Conservation (phyloP, 2,797 vertebrate genomes). For the Sebastes kiyomatsui region DNA sequence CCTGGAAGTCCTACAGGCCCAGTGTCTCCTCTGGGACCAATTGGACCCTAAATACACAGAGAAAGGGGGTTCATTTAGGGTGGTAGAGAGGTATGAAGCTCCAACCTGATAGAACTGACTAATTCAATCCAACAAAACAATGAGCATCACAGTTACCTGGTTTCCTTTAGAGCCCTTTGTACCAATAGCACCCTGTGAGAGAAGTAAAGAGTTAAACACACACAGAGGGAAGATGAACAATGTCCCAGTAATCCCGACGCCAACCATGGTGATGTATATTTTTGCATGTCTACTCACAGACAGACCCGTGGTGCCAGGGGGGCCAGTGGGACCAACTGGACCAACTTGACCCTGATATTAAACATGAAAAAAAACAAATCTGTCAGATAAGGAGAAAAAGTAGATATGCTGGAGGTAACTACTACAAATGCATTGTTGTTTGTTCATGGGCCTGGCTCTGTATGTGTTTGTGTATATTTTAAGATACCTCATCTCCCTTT, state of each 20-base stretch:
- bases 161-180: conserved; percentile 83
- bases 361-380: not conserved
- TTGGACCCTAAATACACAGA: conserved; percentile 85
- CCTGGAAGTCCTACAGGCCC: conserved; percentile 92
- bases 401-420: not conserved
- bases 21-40: conserved; percentile 91
- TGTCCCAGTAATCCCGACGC: not conserved
- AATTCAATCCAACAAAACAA: not conserved
- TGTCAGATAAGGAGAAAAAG: not conserved
- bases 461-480: not conserved
- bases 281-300: conserved; percentile 81
- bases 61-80: not conserved
- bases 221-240: not conserved
- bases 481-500: conserved; percentile 90
- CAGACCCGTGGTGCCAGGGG: conserved; percentile 90
- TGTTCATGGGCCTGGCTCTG: too few species aligned
- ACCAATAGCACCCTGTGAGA: conserved; percentile 74
- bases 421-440: not conserved
- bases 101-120: not conserved
- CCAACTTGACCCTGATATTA: conserved; percentile 87
- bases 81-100: not conserved
- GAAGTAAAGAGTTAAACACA: not conserved
- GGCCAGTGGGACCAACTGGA: conserved; percentile 86
- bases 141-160: conserved; percentile 60
- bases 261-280: not conserved